Evolutionary conservation across 2,113 vertebrate species (phyloP).

Genomic region (Micromys minutus): DNA sequence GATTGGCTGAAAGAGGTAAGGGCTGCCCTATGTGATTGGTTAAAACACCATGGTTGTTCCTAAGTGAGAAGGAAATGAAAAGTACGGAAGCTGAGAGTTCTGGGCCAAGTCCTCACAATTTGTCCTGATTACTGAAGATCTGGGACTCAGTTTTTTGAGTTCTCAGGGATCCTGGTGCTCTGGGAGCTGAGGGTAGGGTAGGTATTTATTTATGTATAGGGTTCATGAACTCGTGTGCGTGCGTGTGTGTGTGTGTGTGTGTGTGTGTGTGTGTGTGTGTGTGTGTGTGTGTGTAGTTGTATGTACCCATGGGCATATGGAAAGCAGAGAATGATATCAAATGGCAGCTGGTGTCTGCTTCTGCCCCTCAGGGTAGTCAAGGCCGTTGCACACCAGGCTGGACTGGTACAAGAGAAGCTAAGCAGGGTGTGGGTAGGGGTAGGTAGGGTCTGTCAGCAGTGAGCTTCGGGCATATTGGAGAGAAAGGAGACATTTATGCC

Average conservation of each 20-base stretch:
- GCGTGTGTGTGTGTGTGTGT: neutral
- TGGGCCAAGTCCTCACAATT: neutral
- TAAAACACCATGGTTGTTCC: neutral
- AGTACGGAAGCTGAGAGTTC: neutral
- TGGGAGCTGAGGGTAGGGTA: neutral
- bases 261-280: neutral
- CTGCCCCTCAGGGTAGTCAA: too few species aligned
- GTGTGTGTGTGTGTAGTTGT: too few species aligned
- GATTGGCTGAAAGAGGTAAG: too few species aligned
- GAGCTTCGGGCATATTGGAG: too few species aligned
- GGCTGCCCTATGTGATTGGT: neutral
- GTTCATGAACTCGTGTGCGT: neutral
- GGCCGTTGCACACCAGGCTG: too few species aligned
- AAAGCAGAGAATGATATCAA: neutral
- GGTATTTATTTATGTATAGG: neutral
- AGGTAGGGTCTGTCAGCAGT: too few species aligned
- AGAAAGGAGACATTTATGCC: too few species aligned
- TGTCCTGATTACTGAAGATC: too few species aligned
- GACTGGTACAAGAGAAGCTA: too few species aligned
- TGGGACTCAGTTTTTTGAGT: neutral
- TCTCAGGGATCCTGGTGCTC: neutral
- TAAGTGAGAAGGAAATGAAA: neutral
- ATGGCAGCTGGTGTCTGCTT: too few species aligned
- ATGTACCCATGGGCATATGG: neutral
- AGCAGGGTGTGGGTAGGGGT: too few species aligned